Base-by-base conservation (phyloP, 2,113 vertebrate genomes). In the Prionailurus viverrinus region DNA sequence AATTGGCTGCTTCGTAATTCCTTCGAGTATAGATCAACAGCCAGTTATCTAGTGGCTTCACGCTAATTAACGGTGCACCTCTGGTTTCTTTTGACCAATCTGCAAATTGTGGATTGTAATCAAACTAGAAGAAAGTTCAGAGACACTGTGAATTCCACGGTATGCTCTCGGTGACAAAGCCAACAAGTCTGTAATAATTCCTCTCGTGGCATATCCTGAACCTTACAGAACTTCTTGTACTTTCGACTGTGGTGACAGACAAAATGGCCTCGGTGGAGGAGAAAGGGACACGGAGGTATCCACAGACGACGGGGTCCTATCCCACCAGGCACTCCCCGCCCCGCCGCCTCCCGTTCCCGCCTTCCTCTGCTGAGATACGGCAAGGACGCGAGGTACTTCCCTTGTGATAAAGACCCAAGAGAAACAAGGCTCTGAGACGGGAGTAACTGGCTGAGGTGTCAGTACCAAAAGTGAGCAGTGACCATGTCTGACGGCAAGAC, bases 11-110 rank as follows among this genome's bases (percentile, higher is more conserved):
- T 1, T 99, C 99, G 1, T 89, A 68, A 58, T 99, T 99, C 4
- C 99, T 99, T 0, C 98, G 98, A 0, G 99, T 99, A 94, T 98
- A 99, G 85, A 99, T 73, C 68, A 99, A 16, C 11, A 99, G 36
- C 99, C 99, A 99, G 97, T 98, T 99, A 3, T 99, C 98, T 58
- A 99, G 79, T 0, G 99, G 98, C 85, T 99, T 99, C 4, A 98
- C 92, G 0, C 78, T 98, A 61, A 99, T 99, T 84, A 99, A 88
- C 0, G 98, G 98, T 0, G 98, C 11, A 0, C 99, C 99, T n/a
- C 99, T 98, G 4, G 99, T 99, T 96, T 99, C 99, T 98, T 97
- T 99, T 33, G 99, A 97, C 99, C 99, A 99, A 73, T 99, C 99
- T 10, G 99, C 99, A 13, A 97, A 82, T 61, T 98, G 98, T 0